phyloP scores from a whole-genome alignment of 2,113 vertebrate species.

The Clarias magur region DNA sequence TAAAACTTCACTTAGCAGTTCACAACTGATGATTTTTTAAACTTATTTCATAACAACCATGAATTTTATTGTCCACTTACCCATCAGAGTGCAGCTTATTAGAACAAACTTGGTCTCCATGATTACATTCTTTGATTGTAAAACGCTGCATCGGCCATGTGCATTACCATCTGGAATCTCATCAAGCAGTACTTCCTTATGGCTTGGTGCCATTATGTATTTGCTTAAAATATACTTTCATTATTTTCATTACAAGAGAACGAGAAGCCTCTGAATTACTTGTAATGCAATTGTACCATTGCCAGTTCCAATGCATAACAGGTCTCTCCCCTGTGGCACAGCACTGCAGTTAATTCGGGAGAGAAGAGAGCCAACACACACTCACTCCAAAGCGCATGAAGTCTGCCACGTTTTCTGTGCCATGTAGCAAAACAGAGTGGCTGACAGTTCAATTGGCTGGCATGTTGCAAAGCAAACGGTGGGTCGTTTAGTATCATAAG shows the following conservation, averaged over 20 bases:
- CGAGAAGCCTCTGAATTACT: neutral
- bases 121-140: neutral
- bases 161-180: constrained; percentile 17
- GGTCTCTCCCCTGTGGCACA: neutral
- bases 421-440: neutral
- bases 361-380: neutral
- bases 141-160: neutral
- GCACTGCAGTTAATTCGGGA: neutral
- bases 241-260: neutral
- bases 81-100: constrained; percentile 26
- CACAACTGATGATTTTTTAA: neutral
- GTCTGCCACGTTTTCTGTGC: neutral
- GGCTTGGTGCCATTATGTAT: constrained; percentile 15
- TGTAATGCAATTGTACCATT: neutral
- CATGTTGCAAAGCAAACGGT: constrained; percentile 7
- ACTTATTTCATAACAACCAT: constrained; percentile 10
- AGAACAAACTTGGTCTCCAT: neutral
- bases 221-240: neutral
- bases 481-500: neutral
- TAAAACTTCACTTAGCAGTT: neutral
- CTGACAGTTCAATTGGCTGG: neutral
- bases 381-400: constrained; percentile 2
- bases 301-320: neutral
- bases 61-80: constrained; percentile 1
- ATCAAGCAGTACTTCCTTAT: constrained; percentile 12